Evolutionary conservation across 2,113 vertebrate species (phyloP).

Genomic region (Redunca redunca): DNA sequence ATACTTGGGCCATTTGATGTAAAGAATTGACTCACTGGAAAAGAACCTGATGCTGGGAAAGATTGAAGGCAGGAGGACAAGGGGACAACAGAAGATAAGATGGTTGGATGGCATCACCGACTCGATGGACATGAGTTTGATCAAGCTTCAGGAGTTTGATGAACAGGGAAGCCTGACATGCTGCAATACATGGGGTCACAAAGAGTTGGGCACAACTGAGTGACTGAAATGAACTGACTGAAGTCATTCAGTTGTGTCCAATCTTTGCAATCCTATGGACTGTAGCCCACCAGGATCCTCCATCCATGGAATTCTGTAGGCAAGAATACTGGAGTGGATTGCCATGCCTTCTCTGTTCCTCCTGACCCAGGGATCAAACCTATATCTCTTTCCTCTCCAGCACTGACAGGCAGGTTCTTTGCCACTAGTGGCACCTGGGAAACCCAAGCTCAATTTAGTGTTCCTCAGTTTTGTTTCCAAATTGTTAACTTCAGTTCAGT

Average conservation of each 20-base stretch:
- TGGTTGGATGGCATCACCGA: background rate
- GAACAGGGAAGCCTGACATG: background rate
- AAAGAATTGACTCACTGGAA: background rate
- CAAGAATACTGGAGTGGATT: background rate
- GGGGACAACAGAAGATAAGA: background rate
- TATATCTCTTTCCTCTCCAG: background rate
- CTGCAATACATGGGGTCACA: background rate
- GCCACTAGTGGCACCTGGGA: background rate
- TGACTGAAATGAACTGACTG: background rate
- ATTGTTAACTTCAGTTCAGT: background rate
- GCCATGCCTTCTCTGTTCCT: background rate
- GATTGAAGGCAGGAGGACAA: background rate
- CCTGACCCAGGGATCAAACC: background rate
- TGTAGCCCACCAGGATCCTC: background rate
- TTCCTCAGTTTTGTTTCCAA: conserved; percentile 9
- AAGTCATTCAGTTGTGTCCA: background rate
- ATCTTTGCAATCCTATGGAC: background rate
- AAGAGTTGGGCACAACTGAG: background rate
- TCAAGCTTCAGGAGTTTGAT: background rate
- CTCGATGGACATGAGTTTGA: background rate
- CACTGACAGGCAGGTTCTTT: background rate
- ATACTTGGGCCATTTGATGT: background rate
- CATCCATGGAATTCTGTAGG: background rate
- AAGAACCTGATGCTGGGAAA: background rate
- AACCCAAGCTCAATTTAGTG: background rate